These are phyloP conservation scores for Bombylius major DNA, from an alignment of 2,888 invertebrate genomes.

Conservation along the genomic window DNA sequence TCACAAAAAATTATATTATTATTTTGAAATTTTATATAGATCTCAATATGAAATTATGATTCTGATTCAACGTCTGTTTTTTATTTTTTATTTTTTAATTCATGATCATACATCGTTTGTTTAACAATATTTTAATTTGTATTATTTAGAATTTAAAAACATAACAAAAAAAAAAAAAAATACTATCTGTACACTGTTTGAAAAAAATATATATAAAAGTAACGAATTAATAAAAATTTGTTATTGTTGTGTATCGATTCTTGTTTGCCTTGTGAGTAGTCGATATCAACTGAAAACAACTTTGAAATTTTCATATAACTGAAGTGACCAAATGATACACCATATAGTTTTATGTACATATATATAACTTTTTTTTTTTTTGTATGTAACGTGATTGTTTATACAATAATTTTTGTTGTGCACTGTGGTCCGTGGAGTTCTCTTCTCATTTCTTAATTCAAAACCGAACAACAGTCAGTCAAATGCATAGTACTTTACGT, in stretches of 20 bases:
- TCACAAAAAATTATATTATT: too few species aligned
- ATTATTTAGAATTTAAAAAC: too few species aligned
- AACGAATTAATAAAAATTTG: neutral
- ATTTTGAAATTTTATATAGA: too few species aligned
- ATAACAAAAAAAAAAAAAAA: neutral
- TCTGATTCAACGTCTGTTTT: too few species aligned
- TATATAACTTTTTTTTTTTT: neutral
- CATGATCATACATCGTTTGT: too few species aligned
- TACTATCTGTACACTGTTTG: neutral
- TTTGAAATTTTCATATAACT: constrained; percentile 31
- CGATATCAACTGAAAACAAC: constrained; percentile 40
- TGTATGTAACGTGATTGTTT: too few species aligned
- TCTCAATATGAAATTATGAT: too few species aligned
- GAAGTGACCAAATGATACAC: constrained; percentile 19
- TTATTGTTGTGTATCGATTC: constrained; percentile 10
- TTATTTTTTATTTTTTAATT: too few species aligned
- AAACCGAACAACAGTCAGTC: neutral
- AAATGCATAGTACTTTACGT: too few species aligned
- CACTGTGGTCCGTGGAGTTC: too few species aligned
- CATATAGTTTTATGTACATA: neutral
- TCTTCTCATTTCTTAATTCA: neutral
- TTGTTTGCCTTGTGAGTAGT: constrained; percentile 39
- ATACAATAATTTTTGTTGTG: too few species aligned
- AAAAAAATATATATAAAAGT: neutral
- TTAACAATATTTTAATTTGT: too few species aligned